Percentiles rank a stretch among this genome's conserved stretches.
Conservation (phyloP, 2,888 invertebrate species). For the Ochropacha duplaris region DNA sequence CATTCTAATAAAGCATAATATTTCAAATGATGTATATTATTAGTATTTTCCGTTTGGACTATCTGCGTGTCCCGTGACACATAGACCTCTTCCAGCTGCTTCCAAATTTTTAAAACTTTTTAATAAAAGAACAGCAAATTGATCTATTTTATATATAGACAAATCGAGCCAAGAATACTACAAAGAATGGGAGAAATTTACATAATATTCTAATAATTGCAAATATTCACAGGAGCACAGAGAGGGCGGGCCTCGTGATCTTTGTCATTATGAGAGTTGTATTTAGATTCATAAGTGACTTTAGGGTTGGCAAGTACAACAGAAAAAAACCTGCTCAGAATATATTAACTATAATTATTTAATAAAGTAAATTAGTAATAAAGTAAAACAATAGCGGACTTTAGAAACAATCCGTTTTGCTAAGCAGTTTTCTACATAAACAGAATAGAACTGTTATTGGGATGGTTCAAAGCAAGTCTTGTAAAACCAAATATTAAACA, state of each 20-base stretch:
- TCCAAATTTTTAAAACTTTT: background rate
- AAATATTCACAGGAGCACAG: conserved; percentile 48
- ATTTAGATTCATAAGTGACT: conserved; percentile 60
- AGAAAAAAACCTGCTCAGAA: background rate
- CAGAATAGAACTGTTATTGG: too few species aligned
- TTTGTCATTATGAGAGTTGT: conserved; percentile 68
- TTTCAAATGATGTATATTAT: too few species aligned
- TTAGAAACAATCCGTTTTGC: too few species aligned
- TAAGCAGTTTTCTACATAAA: too few species aligned
- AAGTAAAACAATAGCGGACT: too few species aligned
- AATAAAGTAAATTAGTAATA: conserved; percentile 6
- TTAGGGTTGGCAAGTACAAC: background rate
- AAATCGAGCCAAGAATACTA: conserved; percentile 46
- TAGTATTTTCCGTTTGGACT: too few species aligned
- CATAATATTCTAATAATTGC: conserved; percentile 74
- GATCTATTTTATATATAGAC: conserved; percentile 37
- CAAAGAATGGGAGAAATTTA: conserved; percentile 47
- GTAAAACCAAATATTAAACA: too few species aligned
- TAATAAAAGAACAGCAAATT: conserved; percentile 7
- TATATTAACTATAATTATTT: too few species aligned
- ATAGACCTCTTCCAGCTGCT: too few species aligned
- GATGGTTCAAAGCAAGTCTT: too few species aligned
- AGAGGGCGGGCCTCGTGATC: conserved; percentile 40
- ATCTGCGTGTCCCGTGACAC: too few species aligned
- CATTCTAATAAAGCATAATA: too few species aligned